Evolutionary conservation across 2,113 vertebrate genomes (phyloP).

Genomic region (Corythornis vintsioides): DNA sequence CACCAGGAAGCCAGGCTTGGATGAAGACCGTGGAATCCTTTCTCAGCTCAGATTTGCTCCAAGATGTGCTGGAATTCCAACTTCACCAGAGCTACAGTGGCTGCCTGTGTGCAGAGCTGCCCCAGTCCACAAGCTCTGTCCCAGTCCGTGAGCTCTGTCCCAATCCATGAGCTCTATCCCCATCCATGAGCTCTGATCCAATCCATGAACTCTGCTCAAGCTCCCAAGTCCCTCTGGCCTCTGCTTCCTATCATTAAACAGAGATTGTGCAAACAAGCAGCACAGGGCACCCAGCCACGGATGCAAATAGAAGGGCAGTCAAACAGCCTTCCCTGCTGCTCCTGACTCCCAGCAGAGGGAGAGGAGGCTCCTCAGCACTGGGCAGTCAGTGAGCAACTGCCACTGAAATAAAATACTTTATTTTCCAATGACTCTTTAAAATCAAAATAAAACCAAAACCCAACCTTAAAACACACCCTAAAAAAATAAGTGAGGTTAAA

Average conservation of each 20-base stretch:
- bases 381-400: not conserved
- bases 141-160: not conserved
- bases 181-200: not conserved
- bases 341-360: not conserved
- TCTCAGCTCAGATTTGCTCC: not conserved
- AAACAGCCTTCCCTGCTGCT: not conserved
- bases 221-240: not conserved
- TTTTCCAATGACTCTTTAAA: not conserved
- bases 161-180: not conserved
- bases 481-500: conserved; percentile 19
- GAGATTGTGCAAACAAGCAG: conserved; percentile 40
- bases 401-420: not conserved
- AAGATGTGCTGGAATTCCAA: not conserved
- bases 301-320: conserved; percentile 36
- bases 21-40: not conserved
- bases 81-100: not conserved
- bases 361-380: not conserved
- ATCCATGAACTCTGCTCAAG: not conserved
- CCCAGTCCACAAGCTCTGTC: not conserved
- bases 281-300: not conserved
- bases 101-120: not conserved
- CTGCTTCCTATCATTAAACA: not conserved
- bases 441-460: not conserved
- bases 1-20: not conserved
- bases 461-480: not conserved